Evolutionary conservation across 2,797 vertebrate genomes (phyloP).

Genomic region (Astyanax mexicanus): DNA sequence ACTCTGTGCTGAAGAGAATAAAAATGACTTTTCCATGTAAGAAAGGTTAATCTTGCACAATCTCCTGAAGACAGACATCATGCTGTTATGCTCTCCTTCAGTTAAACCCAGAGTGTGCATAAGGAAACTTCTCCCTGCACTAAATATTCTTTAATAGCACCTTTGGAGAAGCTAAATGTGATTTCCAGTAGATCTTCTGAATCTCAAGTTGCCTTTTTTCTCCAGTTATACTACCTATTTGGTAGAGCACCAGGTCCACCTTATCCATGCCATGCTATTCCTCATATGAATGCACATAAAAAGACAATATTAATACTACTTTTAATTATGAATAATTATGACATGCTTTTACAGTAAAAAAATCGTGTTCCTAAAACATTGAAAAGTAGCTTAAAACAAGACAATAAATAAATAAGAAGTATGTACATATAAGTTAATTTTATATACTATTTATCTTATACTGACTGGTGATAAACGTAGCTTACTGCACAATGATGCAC

Average conservation of each 20-base stretch:
- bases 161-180: conserved; percentile 1
- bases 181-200: conserved; percentile 1
- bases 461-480: no score
- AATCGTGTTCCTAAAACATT: no score
- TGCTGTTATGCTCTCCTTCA: neutral
- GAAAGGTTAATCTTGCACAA: conserved; percentile 9
- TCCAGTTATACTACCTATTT: neutral
- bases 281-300: no score
- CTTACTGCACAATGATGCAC: neutral
- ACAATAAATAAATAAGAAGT: no score
- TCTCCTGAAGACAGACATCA: conserved; percentile 12
- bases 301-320: no score
- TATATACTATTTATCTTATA: no score
- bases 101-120: neutral
- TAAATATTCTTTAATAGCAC: neutral
- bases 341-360: no score
- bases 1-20: neutral
- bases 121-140: neutral
- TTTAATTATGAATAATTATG: no score
- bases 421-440: no score
- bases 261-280: no score
- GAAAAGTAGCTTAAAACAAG: no score
- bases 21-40: neutral
- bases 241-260: neutral
- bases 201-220: neutral